A percentile compares a stretch with the other conserved stretches of the same genome.
Evolutionary conservation across 2,888 invertebrate species (phyloP).

Genomic region (Chloromyia formosa): DNA sequence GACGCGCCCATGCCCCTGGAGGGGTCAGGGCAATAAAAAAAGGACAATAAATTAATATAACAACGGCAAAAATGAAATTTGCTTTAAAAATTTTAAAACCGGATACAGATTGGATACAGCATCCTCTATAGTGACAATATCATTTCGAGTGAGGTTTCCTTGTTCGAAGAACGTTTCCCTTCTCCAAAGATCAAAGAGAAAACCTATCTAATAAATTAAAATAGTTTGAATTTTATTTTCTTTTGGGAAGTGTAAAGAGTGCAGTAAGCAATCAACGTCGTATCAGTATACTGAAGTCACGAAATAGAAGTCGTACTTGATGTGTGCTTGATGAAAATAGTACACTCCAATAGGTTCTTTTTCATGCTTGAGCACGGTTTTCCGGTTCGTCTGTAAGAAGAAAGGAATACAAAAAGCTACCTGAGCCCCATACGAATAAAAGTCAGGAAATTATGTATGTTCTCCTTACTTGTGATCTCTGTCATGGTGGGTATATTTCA

Average conservation of each 20-base stretch:
- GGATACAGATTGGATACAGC: no score
- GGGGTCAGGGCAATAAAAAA: no score
- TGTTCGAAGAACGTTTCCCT: no score
- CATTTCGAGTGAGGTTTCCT: no score
- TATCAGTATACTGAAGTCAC: background rate
- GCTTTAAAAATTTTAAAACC: no score
- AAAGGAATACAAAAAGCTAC: background rate
- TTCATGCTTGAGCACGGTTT: background rate
- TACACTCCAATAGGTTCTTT: conserved; percentile 1
- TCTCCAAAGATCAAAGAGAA: conserved; percentile 31
- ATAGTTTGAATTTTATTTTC: no score
- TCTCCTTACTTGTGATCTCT: conserved; percentile 13
- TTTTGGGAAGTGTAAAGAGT: background rate
- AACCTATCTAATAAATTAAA: conserved; percentile 24
- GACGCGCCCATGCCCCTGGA: no score
- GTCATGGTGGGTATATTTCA: conserved; percentile 2
- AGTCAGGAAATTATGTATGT: conserved; percentile 5
- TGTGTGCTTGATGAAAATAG: conserved; percentile 21
- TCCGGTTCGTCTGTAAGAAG: background rate
- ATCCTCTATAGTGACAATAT: no score
- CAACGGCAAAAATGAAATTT: no score
- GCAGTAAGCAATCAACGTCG: background rate
- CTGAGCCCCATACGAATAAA: background rate
- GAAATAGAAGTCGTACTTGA: conserved; percentile 7
- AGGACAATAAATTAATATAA: no score